phyloP scores from a whole-genome alignment of 1,140 invertebrate genomes.

The Drosophila serrata region DNA sequence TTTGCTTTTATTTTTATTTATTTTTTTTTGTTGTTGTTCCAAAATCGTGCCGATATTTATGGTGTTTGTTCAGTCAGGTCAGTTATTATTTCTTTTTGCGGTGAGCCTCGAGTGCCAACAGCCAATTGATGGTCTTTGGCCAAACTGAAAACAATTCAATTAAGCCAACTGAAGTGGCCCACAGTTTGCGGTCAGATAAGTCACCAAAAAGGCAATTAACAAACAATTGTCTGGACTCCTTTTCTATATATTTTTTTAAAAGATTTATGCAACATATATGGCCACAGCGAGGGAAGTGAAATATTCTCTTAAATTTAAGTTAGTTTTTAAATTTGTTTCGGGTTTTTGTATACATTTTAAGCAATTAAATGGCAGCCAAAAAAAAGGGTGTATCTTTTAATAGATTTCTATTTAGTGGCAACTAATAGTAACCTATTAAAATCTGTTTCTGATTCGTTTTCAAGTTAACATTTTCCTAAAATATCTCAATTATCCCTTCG shows the following conservation, averaged over 20 bases:
- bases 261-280: constrained; percentile 25
- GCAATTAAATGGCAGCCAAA: too few relatives aligned
- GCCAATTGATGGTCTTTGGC: constrained; percentile 39
- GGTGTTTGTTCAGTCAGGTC: constrained; percentile 60
- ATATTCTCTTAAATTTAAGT: not conserved
- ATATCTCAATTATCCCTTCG: not conserved
- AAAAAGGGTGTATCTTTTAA: accelerated
- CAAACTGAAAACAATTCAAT: constrained; percentile 48
- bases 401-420: not conserved
- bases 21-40: constrained; percentile 28
- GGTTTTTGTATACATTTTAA: not conserved
- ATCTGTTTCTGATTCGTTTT: not conserved
- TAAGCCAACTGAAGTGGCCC: constrained; percentile 36
- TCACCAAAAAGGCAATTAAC: constrained; percentile 31
- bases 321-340: not conserved
- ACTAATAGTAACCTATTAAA: not conserved
- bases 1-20: too few relatives aligned
- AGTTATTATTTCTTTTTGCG: constrained; percentile 51
- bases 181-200: constrained; percentile 38
- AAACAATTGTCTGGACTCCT: constrained; percentile 27
- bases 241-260: not conserved
- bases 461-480: not conserved
- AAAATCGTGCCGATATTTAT: constrained; percentile 54
- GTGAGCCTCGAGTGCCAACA: constrained; percentile 41
- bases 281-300: not conserved